A percentile compares a stretch with the other conserved stretches of the same genome.
Conservation (phyloP, 1,140 invertebrate genomes). For the Listronotus oregonensis region DNA sequence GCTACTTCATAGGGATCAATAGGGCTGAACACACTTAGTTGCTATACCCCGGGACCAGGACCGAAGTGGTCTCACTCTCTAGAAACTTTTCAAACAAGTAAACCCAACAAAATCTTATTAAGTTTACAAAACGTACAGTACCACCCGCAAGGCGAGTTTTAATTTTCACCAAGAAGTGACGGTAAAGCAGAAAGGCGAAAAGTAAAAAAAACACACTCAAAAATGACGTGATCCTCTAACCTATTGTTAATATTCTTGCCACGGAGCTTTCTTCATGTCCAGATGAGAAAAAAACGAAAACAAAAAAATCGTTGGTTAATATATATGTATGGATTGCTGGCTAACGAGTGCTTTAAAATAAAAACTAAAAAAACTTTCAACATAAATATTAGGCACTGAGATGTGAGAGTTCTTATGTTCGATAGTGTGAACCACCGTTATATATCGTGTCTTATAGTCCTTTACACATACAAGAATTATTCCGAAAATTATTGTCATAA, state of each 20-base stretch:
- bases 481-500: background rate
- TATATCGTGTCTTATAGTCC: no score
- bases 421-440: no score
- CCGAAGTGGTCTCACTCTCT: no score
- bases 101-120: no score
- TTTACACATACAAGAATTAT: slow-evolving; percentile 6
- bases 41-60: no score
- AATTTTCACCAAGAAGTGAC: no score
- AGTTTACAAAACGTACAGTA: no score
- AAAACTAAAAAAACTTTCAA: slow-evolving; percentile 26
- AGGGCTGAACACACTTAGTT: no score
- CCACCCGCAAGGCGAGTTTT: no score
- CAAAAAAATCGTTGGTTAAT: slow-evolving; percentile 51
- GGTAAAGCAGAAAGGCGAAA: slow-evolving; percentile 16
- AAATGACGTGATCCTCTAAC: slow-evolving; percentile 62
- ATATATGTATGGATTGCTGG: slow-evolving; percentile 26
- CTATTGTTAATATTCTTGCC: slow-evolving; percentile 74
- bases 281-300: slow-evolving; percentile 51
- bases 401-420: background rate
- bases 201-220: slow-evolving; percentile 25
- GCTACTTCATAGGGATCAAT: no score
- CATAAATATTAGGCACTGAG: slow-evolving; percentile 14
- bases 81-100: no score
- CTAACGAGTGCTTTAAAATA: slow-evolving; percentile 39
- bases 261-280: slow-evolving; percentile 78